Conservation (phyloP, 2,113 vertebrate species). For the Rhinoderma darwinii region DNA sequence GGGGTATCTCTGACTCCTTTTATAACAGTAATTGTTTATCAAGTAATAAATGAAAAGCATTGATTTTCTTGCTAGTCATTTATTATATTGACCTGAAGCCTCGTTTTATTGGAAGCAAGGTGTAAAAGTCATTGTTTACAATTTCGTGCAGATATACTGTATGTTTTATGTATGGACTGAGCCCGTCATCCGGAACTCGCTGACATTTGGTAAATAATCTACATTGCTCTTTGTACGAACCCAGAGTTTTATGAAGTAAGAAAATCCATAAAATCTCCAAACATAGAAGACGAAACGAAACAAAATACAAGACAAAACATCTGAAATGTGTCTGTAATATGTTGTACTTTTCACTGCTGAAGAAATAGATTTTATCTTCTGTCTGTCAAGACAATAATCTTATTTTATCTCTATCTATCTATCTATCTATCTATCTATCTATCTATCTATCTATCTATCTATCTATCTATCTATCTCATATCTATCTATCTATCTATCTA, state of each 20-base stretch:
- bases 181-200: neutral
- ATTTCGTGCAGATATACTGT: neutral
- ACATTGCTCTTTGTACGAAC: neutral
- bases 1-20: slow-evolving; percentile 23
- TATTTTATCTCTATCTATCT: neutral
- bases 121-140: slow-evolving; percentile 51
- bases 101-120: slow-evolving; percentile 40
- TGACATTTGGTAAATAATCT: neutral
- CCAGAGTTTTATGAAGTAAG: neutral
- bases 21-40: slow-evolving; percentile 55
- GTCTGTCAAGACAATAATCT: no score
- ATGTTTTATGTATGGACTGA: slow-evolving; percentile 30
- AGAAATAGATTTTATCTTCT: neutral
- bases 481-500: neutral
- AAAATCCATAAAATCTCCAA: neutral
- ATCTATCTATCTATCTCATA: neutral
- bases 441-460: no score
- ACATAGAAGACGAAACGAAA: neutral
- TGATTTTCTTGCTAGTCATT: slow-evolving; percentile 53
- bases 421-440: neutral
- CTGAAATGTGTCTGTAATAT: neutral
- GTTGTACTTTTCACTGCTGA: neutral
- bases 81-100: slow-evolving; percentile 42
- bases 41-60: slow-evolving; percentile 57
- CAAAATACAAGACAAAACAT: neutral